Base-by-base conservation (phyloP, 2,797 vertebrate genomes). In the Enteromius mattozi region DNA sequence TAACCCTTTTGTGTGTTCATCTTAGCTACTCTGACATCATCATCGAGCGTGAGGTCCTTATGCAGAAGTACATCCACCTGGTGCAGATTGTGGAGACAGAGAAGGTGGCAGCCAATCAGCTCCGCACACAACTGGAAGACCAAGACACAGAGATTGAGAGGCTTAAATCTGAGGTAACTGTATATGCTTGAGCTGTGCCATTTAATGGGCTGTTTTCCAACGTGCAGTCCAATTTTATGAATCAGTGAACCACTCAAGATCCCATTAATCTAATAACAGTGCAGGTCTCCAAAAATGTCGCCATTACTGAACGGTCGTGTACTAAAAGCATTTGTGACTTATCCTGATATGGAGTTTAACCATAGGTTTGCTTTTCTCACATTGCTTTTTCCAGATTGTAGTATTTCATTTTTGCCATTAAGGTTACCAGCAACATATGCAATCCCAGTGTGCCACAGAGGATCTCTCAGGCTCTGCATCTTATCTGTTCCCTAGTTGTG, bases 51-150 rank as follows among this genome's bases (percentile, higher is more conserved):
- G 98, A 99, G 93, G 98, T 99, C 85, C 94, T 99, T 90, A 98
- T 97, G 98, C 98, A 99, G 95, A 99, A 99, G 92, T 99, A 98
- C 92, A 98, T 99, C 92, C 98, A 99, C 93, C 95, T 99, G 51
- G 96, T 99, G 88, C 98, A 99, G 93, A 98, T 99, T 87, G 96
- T 97, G 92, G 98, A 99, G 93, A 99, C 97, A 0, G 98, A 99
- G 94, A 99, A 99, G 92, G 94, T 97, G 77, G 97, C 98, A 4
- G 96, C 97, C 89, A 98, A 97, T 92, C 98, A 99, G 91, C 97
- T 99, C 16, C 96, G 96, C 66, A 97, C 98, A 86, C 98, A 99
- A 88, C 96, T 99, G 87, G 98, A 99, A 92, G 98, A 99, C 93
- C 98, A 99, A 95, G 97, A 97, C 90, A 97, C 97, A 0, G 98